Evolutionary conservation across 2,888 invertebrate species (phyloP).

Genomic region (Vandiemenella viatica): DNA sequence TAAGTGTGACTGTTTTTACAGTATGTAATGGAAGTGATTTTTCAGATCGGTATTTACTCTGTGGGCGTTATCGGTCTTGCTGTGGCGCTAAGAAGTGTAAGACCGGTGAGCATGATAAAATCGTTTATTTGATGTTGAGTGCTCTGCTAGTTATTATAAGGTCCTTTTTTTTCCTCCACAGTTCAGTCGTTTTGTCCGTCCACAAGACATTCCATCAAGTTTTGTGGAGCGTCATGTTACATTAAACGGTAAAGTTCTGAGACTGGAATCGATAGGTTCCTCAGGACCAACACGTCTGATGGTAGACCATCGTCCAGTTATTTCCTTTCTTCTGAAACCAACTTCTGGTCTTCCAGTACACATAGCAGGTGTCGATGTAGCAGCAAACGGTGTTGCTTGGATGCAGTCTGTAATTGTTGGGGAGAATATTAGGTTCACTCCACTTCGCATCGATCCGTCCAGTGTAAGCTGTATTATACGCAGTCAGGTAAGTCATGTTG

Average conservation of each 20-base stretch:
- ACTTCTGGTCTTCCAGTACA: constrained; percentile 32
- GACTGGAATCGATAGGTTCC: constrained; percentile 28
- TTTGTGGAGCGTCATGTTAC: constrained; percentile 27
- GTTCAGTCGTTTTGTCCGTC: constrained; percentile 29
- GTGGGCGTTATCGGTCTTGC: constrained; percentile 39
- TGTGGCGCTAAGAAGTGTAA: constrained; percentile 39
- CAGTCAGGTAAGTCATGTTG: not conserved
- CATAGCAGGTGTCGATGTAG: constrained; percentile 34
- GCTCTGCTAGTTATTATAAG: not conserved
- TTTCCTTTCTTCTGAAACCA: constrained; percentile 21
- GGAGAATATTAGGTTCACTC: constrained; percentile 31
- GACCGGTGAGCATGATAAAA: constrained; percentile 36
- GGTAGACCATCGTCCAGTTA: constrained; percentile 29
- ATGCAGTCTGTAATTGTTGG: constrained; percentile 39
- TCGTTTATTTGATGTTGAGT: not conserved
- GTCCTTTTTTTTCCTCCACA: constrained; percentile 16
- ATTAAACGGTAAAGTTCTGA: constrained; percentile 27
- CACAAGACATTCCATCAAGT: constrained; percentile 28
- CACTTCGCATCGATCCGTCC: constrained; percentile 23
- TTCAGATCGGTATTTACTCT: constrained; percentile 42
- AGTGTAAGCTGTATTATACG: constrained; percentile 10
- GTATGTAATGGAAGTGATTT: constrained; percentile 15
- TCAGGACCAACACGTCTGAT: constrained; percentile 23
- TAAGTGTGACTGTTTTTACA: too few species aligned
- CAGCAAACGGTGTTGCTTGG: constrained; percentile 39